Evolutionary conservation across 2,113 vertebrate species (phyloP), one percentile per base, ranked within the genome.

Genomic region (Pampusana beccarii): DNA sequence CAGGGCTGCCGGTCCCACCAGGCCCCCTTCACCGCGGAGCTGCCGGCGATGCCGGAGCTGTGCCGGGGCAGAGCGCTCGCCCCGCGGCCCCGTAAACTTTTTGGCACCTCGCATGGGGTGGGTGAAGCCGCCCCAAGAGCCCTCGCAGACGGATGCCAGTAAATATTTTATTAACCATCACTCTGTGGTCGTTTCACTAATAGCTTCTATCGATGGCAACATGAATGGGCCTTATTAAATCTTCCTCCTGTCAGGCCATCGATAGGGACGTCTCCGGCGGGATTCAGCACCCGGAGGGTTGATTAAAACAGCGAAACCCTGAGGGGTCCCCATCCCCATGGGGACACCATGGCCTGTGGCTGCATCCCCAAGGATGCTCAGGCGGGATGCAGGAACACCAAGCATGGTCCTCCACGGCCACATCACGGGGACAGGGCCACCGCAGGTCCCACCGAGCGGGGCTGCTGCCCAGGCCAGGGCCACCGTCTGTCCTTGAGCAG

Each of bases 351-450:
- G 8, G 21, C 23, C 0, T 3, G 31, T 13, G 42, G 56, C 73
- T 4, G 36, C 88, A 7, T 5, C 64, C 64, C 24, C n/a, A 15
- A 24, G 56, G 74, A 64, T n/a, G 67, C 74, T 56, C 3, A 0
- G n/a, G 44, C 1, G 8, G 69, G 33, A 42, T 21, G 53, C 64
- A 14, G 15, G 53, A 16, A 20, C 15, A 11, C 69, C 5, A 2
- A 40, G 66, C 3, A 7, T 5, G 44, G 36, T 46, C 34, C 60
- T 4, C 40, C 44, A 5, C 1, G 6, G 56, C 31, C 19, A 11
- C 40, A 8, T 0, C 0, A 8, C 0, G 2, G 64, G 46, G 33
- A n/a, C 2, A 0, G 26, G 73, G 70, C 34, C 38, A 4, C 0
- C 6, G 10, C 34, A 10, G 14, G 17, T 73, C 10, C 20, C 44